Conservation (phyloP, 92 coral and sea anemone species). For the Porites cylindrica region DNA sequence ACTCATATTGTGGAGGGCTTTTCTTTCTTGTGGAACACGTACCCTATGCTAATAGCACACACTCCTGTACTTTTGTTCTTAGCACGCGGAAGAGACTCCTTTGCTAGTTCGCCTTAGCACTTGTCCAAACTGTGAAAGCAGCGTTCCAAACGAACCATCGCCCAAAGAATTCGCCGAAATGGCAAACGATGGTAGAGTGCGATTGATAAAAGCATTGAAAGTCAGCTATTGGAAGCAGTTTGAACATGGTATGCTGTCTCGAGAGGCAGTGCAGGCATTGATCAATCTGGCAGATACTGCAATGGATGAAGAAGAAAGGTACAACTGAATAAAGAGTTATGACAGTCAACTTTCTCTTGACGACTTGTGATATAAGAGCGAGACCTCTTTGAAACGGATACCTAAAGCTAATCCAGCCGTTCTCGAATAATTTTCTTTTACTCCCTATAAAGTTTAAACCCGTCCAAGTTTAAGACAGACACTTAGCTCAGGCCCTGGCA, state of each 20-base stretch:
- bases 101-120: conserved; percentile 92
- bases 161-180: conserved; percentile 97
- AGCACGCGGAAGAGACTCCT: conserved; percentile 70
- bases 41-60: neutral
- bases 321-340: neutral
- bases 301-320: conserved; percentile 91
- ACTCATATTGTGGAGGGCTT: too few relatives aligned
- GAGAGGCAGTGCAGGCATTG: conserved; percentile 96
- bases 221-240: conserved; percentile 99
- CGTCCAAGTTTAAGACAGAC: too few relatives aligned
- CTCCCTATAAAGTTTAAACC: too few relatives aligned
- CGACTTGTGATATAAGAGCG: too few relatives aligned
- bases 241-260: conserved; percentile 99
- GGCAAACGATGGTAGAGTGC: conserved; percentile 96
- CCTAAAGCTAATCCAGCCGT: too few relatives aligned
- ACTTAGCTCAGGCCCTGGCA: too few relatives aligned
- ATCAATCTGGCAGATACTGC: conserved; percentile 89
- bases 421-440: too few relatives aligned
- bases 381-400: too few relatives aligned
- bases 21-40: too few relatives aligned
- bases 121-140: conserved; percentile 93
- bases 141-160: conserved; percentile 98
- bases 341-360: too few relatives aligned
- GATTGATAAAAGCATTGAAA: conserved; percentile 96
- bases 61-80: neutral